Evolutionary conservation across 2,888 invertebrate genomes (phyloP), one percentile per base, ranked within the genome.

Genomic region (Ormyrus thymus): DNA sequence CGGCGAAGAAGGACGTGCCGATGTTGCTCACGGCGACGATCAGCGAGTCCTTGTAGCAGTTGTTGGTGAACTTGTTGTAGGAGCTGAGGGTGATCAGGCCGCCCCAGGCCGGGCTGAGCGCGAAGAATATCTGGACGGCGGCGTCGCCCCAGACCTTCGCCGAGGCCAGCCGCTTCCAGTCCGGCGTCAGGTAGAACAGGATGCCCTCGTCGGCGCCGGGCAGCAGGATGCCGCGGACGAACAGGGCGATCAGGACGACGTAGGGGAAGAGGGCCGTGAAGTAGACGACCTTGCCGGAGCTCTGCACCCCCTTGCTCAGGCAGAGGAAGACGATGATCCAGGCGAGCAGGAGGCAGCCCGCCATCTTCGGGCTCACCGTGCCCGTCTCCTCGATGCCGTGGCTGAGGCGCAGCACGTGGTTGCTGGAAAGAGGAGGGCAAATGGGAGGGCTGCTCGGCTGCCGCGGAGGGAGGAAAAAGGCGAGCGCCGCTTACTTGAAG

Each of bases 51-150:
- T 93, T 93, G 90, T 95, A 95, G 85, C 95, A 95, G 86, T 96
- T 95, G 89, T 96, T 96, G 77, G 94, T 92, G 89, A 97, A 97
- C 86, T 95, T 94, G 90, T 96, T 97, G 89, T 96, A 97, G 15
- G 95, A 95, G 69, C 96, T 95, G 75, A 97, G 92, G 0, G 96
- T 96, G 73, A 96, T 96, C 11, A 97, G 92, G 56, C 96, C 97
- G 70, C 97, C 97, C 95, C 96, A 96, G 71, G 96, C 95, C 5
- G 95, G 95, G 85, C 96, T 95, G 45, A 97, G 90, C 0, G 96
- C 96, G 89, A 96, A 97, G 90, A 97, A 97, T 86, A 96, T 96
- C 90, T 97, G 96, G 43, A 96, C 95, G 0, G 95, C 95, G 0
- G 96, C 95, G 87, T 96, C 95, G 64, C 95, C 95, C 95, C 95